Evolutionary conservation across 1,140 invertebrate species (phyloP).

Genomic region (Heterodera carotae): DNA sequence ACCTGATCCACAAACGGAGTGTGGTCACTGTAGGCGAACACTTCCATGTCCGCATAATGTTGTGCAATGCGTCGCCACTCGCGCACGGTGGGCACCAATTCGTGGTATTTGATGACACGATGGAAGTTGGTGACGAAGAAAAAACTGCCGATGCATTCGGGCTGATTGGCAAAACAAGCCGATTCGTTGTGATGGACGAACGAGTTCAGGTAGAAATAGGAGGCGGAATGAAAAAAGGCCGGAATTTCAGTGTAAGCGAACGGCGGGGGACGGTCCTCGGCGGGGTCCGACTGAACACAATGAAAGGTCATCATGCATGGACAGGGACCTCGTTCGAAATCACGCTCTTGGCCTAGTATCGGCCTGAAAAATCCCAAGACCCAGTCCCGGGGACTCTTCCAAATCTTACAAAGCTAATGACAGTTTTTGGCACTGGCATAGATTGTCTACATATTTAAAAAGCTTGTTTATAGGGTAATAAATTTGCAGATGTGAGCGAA

Average conservation of each 20-base stretch:
- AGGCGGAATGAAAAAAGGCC: constrained; percentile 59
- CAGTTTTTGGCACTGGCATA: too few species aligned
- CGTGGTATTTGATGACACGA: constrained; percentile 63
- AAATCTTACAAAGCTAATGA: too few species aligned
- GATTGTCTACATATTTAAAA: too few species aligned
- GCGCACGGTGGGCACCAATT: constrained; percentile 57
- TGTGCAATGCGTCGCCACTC: constrained; percentile 59
- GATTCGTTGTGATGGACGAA: constrained; percentile 62
- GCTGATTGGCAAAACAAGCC: constrained; percentile 53
- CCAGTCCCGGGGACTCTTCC: too few species aligned
- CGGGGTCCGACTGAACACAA: constrained; percentile 16
- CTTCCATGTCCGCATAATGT: constrained; percentile 55
- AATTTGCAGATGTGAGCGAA: too few species aligned
- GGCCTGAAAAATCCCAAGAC: too few species aligned
- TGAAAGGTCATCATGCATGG: neutral
- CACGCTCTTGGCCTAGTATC: too few species aligned
- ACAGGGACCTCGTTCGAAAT: too few species aligned
- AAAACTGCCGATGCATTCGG: constrained; percentile 56
- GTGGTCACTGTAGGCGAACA: constrained; percentile 64
- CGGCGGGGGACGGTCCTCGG: constrained; percentile 18
- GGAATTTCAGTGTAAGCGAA: constrained; percentile 61
- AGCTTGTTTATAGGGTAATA: too few species aligned
- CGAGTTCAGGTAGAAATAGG: constrained; percentile 61
- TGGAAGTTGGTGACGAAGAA: constrained; percentile 65
- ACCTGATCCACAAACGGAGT: constrained; percentile 63